These are phyloP conservation scores for Noturus placidus DNA, from an alignment of 2,113 vertebrate genomes.

Conservation along the genomic window DNA sequence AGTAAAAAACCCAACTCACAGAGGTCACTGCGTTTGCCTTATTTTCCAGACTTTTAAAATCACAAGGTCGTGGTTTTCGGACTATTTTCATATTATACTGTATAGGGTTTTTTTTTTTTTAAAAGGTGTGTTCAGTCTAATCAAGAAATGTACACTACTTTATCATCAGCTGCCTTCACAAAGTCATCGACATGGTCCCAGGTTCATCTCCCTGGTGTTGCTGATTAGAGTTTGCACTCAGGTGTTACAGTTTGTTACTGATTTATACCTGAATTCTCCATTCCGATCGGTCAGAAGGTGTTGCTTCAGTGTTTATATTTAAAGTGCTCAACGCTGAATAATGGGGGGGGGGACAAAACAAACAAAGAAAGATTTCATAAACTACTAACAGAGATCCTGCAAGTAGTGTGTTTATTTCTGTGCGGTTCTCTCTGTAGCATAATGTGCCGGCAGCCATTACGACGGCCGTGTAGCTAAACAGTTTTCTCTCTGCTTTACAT, in stretches of 20 bases:
- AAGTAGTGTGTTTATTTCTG: constrained; percentile 60
- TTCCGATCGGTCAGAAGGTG: background rate
- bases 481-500: constrained; percentile 56
- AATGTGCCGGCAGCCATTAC: constrained; percentile 34
- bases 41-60: background rate
- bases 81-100: background rate
- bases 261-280: background rate
- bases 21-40: too few relatives aligned
- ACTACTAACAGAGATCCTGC: constrained; percentile 39
- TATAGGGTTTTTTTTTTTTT: background rate
- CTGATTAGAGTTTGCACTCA: background rate
- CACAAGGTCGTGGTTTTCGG: too few relatives aligned
- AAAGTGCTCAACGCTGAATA: background rate
- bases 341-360: constrained; percentile 39
- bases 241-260: background rate
- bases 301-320: background rate
- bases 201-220: background rate
- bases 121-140: background rate
- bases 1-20: too few relatives aligned
- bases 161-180: background rate
- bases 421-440: constrained; percentile 18
- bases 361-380: constrained; percentile 1
- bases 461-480: constrained; percentile 58
- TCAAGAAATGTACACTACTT: background rate
- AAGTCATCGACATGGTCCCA: background rate